phyloP scores from a whole-genome alignment of 2,113 vertebrate genomes.

The Odobenus rosmarus region DNA sequence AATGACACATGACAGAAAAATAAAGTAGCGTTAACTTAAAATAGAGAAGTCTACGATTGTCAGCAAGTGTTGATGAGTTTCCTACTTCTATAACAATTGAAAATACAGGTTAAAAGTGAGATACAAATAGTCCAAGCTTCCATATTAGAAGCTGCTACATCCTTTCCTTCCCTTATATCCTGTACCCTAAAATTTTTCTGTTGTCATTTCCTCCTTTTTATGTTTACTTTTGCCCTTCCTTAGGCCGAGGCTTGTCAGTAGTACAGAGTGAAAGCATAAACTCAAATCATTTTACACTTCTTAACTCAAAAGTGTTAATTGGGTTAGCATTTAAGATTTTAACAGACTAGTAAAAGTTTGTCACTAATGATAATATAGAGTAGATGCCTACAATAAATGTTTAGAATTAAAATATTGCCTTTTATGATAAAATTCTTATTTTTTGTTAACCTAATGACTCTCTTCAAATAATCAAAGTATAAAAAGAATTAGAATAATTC shows the following conservation, averaged over 20 bases:
- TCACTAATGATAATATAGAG: neutral
- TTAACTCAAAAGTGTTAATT: neutral
- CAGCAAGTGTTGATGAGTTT: neutral
- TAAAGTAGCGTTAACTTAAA: slow-evolving; percentile 27
- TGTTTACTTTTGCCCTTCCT: neutral
- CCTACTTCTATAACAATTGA: neutral
- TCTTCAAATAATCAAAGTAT: neutral
- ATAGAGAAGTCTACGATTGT: neutral
- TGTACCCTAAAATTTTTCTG: neutral
- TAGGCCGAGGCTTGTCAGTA: neutral
- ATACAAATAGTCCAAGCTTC: neutral
- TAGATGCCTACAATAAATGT: neutral
- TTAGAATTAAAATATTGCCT: neutral
- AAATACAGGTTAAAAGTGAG: neutral
- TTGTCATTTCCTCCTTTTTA: neutral
- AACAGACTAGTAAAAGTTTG: neutral
- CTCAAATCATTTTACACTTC: neutral
- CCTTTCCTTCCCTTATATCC: neutral
- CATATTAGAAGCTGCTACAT: neutral
- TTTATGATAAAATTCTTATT: neutral
- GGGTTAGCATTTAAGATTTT: neutral
- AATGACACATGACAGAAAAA: neutral
- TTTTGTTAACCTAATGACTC: neutral
- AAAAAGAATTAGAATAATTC: neutral
- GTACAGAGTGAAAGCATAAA: neutral